These are phyloP conservation scores for Ramphastos sulfuratus DNA, from an alignment of 2,113 vertebrate species.

Conservation along the genomic window DNA sequence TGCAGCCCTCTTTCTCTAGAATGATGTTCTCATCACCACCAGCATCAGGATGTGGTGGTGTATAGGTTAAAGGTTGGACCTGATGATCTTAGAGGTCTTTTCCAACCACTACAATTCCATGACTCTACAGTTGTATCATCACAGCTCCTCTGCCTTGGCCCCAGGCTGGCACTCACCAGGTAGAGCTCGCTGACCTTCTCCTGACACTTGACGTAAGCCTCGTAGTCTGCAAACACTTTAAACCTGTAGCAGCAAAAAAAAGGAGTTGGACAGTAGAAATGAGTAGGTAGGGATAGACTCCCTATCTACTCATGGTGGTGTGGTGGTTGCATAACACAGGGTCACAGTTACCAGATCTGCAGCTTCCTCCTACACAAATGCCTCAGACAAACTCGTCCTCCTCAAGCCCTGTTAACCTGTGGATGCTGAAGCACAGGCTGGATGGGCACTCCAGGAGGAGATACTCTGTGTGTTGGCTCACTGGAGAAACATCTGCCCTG, in stretches of 20 bases:
- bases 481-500: rapidly evolving
- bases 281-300: neutral
- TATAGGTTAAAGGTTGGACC: no score
- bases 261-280: rapidly evolving
- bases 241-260: slow-evolving; percentile 74
- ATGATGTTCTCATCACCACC: neutral
- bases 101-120: no score
- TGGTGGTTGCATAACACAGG: rapidly evolving
- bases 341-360: neutral
- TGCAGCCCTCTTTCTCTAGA: neutral
- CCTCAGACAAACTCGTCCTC: neutral
- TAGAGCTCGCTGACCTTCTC: slow-evolving; percentile 92
- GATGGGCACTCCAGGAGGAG: rapidly evolving
- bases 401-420: rapidly evolving
- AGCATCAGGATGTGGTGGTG: neutral
- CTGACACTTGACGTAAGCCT: slow-evolving; percentile 88
- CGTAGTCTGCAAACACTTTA: slow-evolving; percentile 96
- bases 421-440: rapidly evolving
- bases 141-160: rapidly evolving
- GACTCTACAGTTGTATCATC: no score
- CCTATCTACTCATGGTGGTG: rapidly evolving
- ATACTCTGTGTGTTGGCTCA: neutral
- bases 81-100: no score
- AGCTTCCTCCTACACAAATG: neutral
- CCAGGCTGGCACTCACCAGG: slow-evolving; percentile 77